phyloP scores from a whole-genome alignment of 2,797 vertebrate species.

The Malurus leucopterus region DNA sequence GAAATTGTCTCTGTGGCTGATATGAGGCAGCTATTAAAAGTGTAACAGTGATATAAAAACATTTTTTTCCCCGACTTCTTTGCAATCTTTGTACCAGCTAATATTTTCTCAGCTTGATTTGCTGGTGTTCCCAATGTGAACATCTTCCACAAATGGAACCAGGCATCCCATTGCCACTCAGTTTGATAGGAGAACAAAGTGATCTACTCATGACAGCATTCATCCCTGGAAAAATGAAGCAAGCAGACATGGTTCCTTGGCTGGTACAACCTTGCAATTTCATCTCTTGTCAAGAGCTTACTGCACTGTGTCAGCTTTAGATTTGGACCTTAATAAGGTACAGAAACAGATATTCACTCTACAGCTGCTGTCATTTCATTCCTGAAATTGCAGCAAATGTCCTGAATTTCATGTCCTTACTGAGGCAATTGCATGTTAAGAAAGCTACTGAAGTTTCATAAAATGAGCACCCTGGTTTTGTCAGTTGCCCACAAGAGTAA shows the following conservation, averaged over 20 bases:
- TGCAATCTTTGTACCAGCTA: not conserved
- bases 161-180: not conserved
- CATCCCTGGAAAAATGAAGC: not conserved
- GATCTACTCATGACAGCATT: not conserved
- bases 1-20: not conserved
- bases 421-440: not conserved
- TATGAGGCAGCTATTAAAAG: not conserved
- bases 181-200: not conserved
- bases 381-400: not conserved
- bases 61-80: not conserved
- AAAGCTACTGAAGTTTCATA: not conserved
- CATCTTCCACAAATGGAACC: not conserved
- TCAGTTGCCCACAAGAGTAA: not conserved
- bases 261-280: not conserved
- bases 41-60: not conserved
- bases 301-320: not conserved
- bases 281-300: not conserved
- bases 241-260: not conserved
- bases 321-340: not conserved
- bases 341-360: not conserved
- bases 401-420: not conserved
- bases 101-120: not conserved
- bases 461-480: not conserved
- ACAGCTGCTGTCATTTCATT: not conserved
- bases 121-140: not conserved